Evolutionary conservation across 2,113 vertebrate genomes (phyloP), one percentile per base, ranked within the genome.

Genomic region (Peucedramus taeniatus): DNA sequence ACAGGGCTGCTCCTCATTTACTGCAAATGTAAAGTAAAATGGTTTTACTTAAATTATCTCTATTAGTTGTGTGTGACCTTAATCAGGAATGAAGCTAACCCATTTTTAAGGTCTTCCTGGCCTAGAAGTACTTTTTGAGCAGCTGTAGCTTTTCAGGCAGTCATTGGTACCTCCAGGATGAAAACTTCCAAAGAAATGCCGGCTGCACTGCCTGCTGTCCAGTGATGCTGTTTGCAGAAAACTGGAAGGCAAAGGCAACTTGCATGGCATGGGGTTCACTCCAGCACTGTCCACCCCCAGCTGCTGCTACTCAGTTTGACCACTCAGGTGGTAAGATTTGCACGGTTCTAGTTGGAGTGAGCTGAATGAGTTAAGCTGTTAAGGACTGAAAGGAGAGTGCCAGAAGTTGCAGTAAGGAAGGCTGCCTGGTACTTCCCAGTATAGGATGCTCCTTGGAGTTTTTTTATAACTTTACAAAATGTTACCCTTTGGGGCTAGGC

Each of bases 151-250:
- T 87, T 91, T 69, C 39, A 37, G 80, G 45, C 13, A 40, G 53
- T 71, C 45, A 17, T 3, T 37, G 64, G 17, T 72, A 53, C n/a
- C 31, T 68, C 28, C 26, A 19, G 54, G 40, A 45, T 45, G 40
- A 28, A 45, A 75, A 54, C 3, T 3, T 39, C 8, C 0, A 0
- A 49, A 71, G 83, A 57, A 57, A 17, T 2, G 1, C 16, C 0
- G 1, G 17, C 39, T 57, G 47, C 7, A 14, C 19, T 3, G 19
- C 2, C 14, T 35, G n/a, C 47, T 21, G 12, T 26, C 40, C 1
- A 2, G 5, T 2, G 26, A 5, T 56, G n/a, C 44, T 42, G 30
- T 64, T 64, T 8, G 47, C 33, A 2, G 13, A 27, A 35, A 79
- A 12, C 14, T 42, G 44, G 35, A 40, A 40, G 65, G 33, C 40